A percentile compares a stretch with the other conserved stretches of the same genome.
These are phyloP conservation scores for Dromiciops gliroides DNA, from an alignment of 2,113 vertebrate genomes.

Conservation along the genomic window DNA sequence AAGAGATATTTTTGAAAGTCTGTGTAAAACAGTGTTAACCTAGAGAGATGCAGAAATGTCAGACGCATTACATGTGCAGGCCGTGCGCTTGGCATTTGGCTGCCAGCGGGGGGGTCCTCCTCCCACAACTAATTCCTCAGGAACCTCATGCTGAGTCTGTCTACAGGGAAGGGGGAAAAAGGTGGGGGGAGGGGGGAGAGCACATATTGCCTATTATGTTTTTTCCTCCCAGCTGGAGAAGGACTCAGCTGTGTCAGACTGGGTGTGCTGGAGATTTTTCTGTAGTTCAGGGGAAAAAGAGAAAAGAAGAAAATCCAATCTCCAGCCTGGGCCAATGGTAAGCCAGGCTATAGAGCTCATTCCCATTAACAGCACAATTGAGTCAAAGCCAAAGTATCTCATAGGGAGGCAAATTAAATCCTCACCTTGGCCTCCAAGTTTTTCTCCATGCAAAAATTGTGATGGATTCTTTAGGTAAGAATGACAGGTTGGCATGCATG, in stretches of 20 bases:
- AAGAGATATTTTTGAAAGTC: conserved; percentile 77
- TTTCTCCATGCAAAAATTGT: conserved; percentile 54
- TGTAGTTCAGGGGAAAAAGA: conserved; percentile 48
- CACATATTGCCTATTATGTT: conserved; percentile 73
- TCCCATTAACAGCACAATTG: conserved; percentile 50
- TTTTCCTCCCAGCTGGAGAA: conserved; percentile 71
- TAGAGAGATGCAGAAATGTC: conserved; percentile 87
- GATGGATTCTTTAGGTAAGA: conserved; percentile 43
- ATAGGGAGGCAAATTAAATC: conserved; percentile 36
- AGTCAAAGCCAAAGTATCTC: conserved; percentile 7
- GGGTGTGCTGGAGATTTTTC: conserved; percentile 66
- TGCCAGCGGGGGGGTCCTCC: conserved; percentile 86
- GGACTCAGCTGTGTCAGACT: conserved; percentile 71
- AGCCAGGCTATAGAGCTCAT: conserved; percentile 42
- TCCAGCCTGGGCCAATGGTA: conserved; percentile 16
- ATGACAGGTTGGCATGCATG: neutral
- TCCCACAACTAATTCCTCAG: conserved; percentile 84
- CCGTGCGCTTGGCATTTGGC: conserved; percentile 86
- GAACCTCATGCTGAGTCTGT: conserved; percentile 84
- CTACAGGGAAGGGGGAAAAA: conserved; percentile 80
- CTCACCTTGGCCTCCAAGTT: conserved; percentile 36
- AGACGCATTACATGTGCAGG: conserved; percentile 85
- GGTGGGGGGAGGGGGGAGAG: conserved; percentile 59
- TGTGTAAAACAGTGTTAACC: conserved; percentile 83
- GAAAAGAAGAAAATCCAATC: conserved; percentile 45